These are phyloP conservation scores for Falco peregrinus DNA, from an alignment of 2,797 vertebrate species.

Conservation along the genomic window DNA sequence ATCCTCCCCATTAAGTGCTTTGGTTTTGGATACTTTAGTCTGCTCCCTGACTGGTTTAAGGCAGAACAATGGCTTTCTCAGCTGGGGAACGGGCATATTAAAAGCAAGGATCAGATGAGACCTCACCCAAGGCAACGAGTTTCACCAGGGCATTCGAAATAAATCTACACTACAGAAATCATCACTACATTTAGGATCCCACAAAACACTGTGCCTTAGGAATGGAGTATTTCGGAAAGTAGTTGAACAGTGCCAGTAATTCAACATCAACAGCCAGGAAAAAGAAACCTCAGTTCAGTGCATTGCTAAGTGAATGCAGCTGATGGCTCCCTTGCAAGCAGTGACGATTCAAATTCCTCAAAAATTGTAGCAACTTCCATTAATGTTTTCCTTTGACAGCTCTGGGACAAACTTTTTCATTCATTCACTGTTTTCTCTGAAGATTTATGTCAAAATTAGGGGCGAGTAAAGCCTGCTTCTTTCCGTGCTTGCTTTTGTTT, in stretches of 20 bases:
- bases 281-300: background rate
- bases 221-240: slow-evolving; percentile 1
- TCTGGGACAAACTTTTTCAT: slow-evolving; percentile 2
- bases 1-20: background rate
- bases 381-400: background rate
- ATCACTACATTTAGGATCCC: background rate
- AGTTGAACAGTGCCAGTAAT: background rate
- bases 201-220: background rate
- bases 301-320: background rate
- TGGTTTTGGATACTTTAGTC: background rate
- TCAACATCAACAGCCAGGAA: background rate
- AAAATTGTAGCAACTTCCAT: slow-evolving; percentile 11
- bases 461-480: background rate
- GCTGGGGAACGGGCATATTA: background rate
- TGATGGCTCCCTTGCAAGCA: background rate
- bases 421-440: background rate
- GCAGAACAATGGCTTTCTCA: slow-evolving; percentile 19
- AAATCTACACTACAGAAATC: background rate
- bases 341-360: background rate
- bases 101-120: background rate
- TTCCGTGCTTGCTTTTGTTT: background rate
- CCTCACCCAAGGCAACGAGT: background rate
- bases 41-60: background rate
- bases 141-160: background rate
- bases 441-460: slow-evolving; percentile 7